A percentile compares a stretch with the other conserved stretches of the same genome.
Conservation (phyloP, 2,797 vertebrate genomes). For the Thunnus albacares region DNA sequence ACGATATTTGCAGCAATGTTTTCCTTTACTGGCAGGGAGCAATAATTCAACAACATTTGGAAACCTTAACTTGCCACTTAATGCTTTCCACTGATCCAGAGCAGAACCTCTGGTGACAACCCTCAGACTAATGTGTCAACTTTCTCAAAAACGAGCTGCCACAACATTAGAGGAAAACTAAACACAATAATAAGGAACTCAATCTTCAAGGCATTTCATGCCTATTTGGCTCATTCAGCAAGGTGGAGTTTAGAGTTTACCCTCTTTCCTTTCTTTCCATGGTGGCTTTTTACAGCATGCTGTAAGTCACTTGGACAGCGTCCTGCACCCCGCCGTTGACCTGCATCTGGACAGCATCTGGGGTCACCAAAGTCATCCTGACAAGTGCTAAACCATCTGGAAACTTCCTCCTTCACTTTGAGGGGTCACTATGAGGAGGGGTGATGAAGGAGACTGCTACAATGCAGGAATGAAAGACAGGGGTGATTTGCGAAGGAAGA, state of each 20-base stretch:
- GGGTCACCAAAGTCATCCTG: constrained; percentile 75
- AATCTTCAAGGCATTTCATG: constrained; percentile 62
- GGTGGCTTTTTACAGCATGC: constrained; percentile 76
- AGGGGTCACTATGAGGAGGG: constrained; percentile 54
- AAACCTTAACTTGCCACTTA: constrained; percentile 56
- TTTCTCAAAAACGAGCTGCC: constrained; percentile 62
- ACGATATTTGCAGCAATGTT: constrained; percentile 52
- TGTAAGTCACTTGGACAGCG: constrained; percentile 84
- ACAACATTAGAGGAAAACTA: constrained; percentile 49
- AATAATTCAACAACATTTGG: constrained; percentile 68
- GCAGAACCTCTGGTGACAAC: constrained; percentile 71
- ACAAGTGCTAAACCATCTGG: constrained; percentile 87
- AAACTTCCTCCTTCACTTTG: constrained; percentile 69
- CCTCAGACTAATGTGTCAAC: constrained; percentile 52
- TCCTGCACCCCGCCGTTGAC: constrained; percentile 74
- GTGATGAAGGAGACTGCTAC: constrained; percentile 22
- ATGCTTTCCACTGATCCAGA: constrained; percentile 67
- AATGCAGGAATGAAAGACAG: constrained; percentile 25
- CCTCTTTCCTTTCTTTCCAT: constrained; percentile 49
- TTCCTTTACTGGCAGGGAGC: constrained; percentile 51
- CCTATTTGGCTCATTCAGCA: constrained; percentile 52
- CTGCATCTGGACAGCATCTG: constrained; percentile 90
- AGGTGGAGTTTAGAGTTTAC: constrained; percentile 66
- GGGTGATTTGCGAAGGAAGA: constrained; percentile 8
- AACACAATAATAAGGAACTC: constrained; percentile 54